phyloP scores from a whole-genome alignment of 2,113 vertebrate genomes.

The Myodes glareolus region DNA sequence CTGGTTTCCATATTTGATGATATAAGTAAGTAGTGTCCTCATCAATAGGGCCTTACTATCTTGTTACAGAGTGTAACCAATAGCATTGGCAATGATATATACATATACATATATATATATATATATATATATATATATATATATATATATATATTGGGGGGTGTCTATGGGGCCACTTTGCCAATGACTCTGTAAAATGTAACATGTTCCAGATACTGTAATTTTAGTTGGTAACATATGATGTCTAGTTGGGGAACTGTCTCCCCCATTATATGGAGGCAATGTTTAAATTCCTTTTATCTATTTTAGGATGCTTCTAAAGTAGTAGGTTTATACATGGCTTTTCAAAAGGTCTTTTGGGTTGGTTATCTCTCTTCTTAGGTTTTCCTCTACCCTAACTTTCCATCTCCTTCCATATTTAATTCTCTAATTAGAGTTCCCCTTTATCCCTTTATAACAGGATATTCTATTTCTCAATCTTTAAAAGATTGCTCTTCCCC shows the following conservation, averaged over 20 bases:
- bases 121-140: too few relatives aligned
- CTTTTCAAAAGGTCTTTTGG: background rate
- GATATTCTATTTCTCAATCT: background rate
- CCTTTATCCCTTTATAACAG: background rate
- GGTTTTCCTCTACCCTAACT: background rate
- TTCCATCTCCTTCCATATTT: background rate
- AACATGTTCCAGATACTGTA: background rate
- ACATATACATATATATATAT: too few relatives aligned
- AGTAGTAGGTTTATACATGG: background rate
- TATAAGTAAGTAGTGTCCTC: fast-evolving
- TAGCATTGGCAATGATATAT: too few relatives aligned
- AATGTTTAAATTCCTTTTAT: background rate
- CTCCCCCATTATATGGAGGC: background rate
- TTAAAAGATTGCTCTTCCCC: background rate
- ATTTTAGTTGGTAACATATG: background rate
- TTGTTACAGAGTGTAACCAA: background rate
- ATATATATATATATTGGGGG: too few relatives aligned
- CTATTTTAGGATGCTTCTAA: background rate
- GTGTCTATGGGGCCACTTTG: background rate
- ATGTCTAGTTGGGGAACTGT: background rate
- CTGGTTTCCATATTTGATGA: background rate
- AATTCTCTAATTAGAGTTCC: background rate
- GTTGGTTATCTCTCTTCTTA: background rate
- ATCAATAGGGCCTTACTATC: background rate
- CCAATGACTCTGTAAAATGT: background rate